Evolutionary conservation across 2,797 vertebrate species (phyloP).

Genomic region (Muscicapa striata): DNA sequence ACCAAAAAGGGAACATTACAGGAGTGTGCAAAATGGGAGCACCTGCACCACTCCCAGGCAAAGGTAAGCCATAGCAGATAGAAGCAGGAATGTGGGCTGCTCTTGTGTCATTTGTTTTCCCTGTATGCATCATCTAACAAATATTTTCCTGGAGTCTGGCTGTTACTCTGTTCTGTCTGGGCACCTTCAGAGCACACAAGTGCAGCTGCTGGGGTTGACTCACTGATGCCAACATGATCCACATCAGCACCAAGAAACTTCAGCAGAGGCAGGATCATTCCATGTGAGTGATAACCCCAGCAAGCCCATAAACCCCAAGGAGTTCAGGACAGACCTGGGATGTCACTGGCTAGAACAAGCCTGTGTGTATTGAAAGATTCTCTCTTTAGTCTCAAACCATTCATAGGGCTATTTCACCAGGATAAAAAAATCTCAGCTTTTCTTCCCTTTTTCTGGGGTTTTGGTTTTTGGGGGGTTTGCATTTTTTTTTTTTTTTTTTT

Average conservation of each 20-base stretch:
- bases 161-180: not conserved
- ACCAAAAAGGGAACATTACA: not conserved
- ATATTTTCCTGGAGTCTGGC: not conserved
- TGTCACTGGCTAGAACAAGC: not conserved
- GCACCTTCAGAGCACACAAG: not conserved
- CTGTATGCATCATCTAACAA: not conserved
- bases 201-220: not conserved
- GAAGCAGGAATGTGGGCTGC: not conserved
- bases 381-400: not conserved
- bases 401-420: not conserved
- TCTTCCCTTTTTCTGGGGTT: not conserved
- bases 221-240: not conserved
- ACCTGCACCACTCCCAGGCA: not conserved
- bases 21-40: not conserved
- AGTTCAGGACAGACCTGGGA: not conserved
- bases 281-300: rapidly evolving
- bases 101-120: not conserved
- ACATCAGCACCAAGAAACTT: not conserved
- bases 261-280: not conserved
- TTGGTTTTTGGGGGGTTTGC: too few relatives aligned
- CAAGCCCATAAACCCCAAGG: not conserved
- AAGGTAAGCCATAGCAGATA: not conserved
- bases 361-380: not conserved
- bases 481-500: not conserved
- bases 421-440: not conserved